Base-by-base conservation (phyloP, 2,797 vertebrate species). In the Myioborus miniatus region DNA sequence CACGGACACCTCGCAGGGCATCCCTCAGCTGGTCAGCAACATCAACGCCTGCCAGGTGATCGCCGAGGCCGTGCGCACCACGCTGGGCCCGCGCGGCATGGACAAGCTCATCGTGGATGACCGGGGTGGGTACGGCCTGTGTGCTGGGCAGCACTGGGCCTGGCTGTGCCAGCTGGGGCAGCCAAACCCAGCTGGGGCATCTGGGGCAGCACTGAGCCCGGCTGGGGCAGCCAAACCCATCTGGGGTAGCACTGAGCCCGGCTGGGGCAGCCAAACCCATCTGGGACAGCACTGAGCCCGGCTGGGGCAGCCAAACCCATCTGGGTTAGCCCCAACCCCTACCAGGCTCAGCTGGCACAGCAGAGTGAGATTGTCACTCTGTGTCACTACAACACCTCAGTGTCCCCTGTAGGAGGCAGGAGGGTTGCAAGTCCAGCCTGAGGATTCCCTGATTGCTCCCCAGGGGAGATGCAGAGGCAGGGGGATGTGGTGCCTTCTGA, bases 11-110 rank as follows among this genome's bases (percentile, higher is more conserved):
- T 99, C 99, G 15, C 99, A 99, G 97, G 99, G 99, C 14, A 96
- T 99, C 71, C 99, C 99, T 1, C 99, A 99, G 98, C 99, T 99
- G 7, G 94, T 99, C 92, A 99, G 99, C 92, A 99, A 99, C 98
- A 99, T 99, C 98, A 99, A 98, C 96, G 99, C 99, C 91, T 99
- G 99, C 97, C 99, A 99, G 98, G 99, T 99, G 62, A 99, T 99
- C 11, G 98, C 99, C 0, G 99, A 99, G 97, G 99, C 99, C 0
- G 99, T 99, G 72, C 98, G 99, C 88, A 99, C 99, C 86, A 99
- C 99, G 11, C 98, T 99, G 65, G 99, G 99, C 14, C 99, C 99
- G 41, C 98, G 99, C 11, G 99, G 99, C 79, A 99, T 99, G 99
- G 99, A 99, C 98, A 99, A 99, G 87, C 99, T 99, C 85, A 99